Base-by-base conservation (phyloP, 2,888 invertebrate species). In the Steinernema hermaphroditum region DNA sequence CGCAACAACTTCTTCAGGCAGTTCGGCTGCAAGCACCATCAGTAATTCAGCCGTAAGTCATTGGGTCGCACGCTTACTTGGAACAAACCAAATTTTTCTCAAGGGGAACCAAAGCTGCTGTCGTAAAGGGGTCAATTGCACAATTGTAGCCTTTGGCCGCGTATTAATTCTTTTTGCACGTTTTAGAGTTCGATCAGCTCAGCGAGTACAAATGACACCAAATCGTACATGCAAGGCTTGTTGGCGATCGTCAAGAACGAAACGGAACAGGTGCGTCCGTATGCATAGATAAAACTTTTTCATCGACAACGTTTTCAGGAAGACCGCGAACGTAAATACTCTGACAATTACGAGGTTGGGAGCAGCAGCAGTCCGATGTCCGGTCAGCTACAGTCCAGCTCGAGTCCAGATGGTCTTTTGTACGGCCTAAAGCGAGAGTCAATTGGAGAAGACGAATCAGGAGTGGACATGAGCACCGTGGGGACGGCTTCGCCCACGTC, bases 371-470 rank as follows among this genome's bases (percentile, higher is more conserved):
- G 69, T 41, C 69, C 69, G 24, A 69, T 69, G 41, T 69, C 69
- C 1, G 69, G 44, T 8, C 44, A 44, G 22, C 41, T 44, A 4
- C 43, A 44, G 27, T 34, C 49, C 2, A 54, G 69, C 19, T 37
- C 70, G 1, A 54, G 50, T 34, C 70, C 70, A 6, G 70, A 70
- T 16, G 70, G 41, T 2, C n/a, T 50, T 4, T 37, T 46, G 24
- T 69, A 57, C 68, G 27, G 57, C 43, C 73, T 74, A 27, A 74
- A 74, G 54, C 73, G 73, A 50, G 83, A 81, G 71, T 81, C 80
- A 1, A 80, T 81, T 37, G 82, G 81, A 24, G 83, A 83, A 49
- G 83, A 83, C 44, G 83, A 83, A 70, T 81, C 82, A 9, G 83
- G 82, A 37, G 74, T 83, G 41, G 83, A 83, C 71, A 76, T 80